Evolutionary conservation across 2,888 invertebrate species (phyloP), one percentile per base, ranked within the genome.

Genomic region (Chloroclysta siterata): DNA sequence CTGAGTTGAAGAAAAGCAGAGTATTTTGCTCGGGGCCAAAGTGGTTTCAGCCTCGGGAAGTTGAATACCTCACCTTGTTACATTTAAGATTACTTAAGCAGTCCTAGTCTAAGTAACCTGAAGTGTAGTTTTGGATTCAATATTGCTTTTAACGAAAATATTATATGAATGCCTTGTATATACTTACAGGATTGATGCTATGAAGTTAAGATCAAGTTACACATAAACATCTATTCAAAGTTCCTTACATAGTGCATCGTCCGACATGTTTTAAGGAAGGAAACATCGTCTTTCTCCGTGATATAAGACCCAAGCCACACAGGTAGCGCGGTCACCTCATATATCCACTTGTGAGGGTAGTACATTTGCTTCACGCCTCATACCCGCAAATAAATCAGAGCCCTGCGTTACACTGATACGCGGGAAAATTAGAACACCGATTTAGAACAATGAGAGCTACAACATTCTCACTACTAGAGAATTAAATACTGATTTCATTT

Each of bases 301-400:
- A 83, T 80, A 77, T 79, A 79, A 80, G 76, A 71, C 72, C 68
- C 66, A 39, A 66, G 66, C 67, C 75, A 69, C 73, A 71, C 76
- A 77, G 72, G 80, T 82, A 87, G 84, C 72, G 77, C 79, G 81
- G 82, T 80, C 80, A 77, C 75, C 79, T 77, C 88, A 88, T 92
- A 89, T 85, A 91, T 92, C 90, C 89, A 82, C 75, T 79, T 77
- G 75, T 77, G 75, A 78, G 80, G 87, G 90, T 85, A 86, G 88
- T 91, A 87, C 89, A 87, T 91, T 89, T 85, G 84, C 89, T 91
- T 89, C 91, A 91, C 90, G 90, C 87, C 85, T 87, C 88, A 86
- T 88, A 85, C 87, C 89, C 91, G 83, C 91, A 90, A 88, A 92
- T 92, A 93, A 91, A 93, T 93, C 91, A 91, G 83, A 78, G 69